Percentiles rank a stretch among this genome's conserved stretches.
phyloP scores from a whole-genome alignment of 2,113 vertebrate species.

The Semicossyphus pulcher region DNA sequence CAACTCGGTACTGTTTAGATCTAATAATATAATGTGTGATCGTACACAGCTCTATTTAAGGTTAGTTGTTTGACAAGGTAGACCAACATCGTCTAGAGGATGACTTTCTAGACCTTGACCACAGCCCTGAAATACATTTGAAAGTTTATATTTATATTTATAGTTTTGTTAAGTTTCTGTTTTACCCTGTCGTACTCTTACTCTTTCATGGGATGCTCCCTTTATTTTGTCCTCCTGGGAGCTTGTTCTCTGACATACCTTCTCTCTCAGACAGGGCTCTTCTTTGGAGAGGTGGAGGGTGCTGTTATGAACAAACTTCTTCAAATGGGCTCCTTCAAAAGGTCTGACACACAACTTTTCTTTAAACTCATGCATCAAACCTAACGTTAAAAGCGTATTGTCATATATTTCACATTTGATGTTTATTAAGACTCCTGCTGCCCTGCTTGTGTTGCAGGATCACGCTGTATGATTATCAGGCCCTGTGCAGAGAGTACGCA shows the following conservation, averaged over 20 bases:
- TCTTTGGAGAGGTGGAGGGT: slow-evolving; percentile 97
- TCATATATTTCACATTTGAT: neutral
- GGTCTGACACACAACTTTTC: slow-evolving; percentile 79
- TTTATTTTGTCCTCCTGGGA: neutral
- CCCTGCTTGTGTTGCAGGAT: slow-evolving; percentile 84
- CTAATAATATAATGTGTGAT: too few relatives aligned
- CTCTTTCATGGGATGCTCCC: neutral
- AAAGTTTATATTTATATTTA: too few relatives aligned
- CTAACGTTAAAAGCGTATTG: neutral
- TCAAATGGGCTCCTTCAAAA: slow-evolving; percentile 98
- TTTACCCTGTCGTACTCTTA: neutral
- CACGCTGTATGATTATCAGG: slow-evolving; percentile 97
- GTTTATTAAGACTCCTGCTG: neutral
- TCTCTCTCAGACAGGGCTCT: slow-evolving; percentile 91
- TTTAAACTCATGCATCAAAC: neutral
- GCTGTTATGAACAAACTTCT: slow-evolving; percentile 98
- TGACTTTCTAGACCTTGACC: too few relatives aligned
- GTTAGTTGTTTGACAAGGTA: too few relatives aligned
- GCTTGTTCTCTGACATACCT: slow-evolving; percentile 27
- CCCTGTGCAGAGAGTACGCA: slow-evolving; percentile 92
- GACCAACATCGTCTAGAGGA: too few relatives aligned
- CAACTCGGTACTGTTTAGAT: too few relatives aligned
- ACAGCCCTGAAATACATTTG: too few relatives aligned
- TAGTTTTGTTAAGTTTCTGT: too few relatives aligned
- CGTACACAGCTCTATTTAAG: too few relatives aligned